Evolutionary conservation across 2,113 vertebrate genomes (phyloP), one percentile per base, ranked within the genome.

Genomic region (Colistium nudipinnis): DNA sequence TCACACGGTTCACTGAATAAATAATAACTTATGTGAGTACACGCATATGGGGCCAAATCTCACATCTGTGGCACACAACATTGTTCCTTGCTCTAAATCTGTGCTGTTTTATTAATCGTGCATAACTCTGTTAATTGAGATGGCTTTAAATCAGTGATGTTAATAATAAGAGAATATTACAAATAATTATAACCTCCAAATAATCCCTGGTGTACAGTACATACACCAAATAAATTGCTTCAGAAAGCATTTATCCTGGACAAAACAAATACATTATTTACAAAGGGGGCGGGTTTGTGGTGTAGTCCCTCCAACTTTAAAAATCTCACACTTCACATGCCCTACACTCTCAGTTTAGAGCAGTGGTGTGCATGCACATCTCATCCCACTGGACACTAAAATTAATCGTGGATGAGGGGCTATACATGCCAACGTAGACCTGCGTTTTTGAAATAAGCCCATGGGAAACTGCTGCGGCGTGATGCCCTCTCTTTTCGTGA

Each of bases 11-110:
- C 14, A 16, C 17, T 7, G 4, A 7, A 47, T 76, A 25, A 63
- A 39, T 16, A 39, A 12, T 56, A 54, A 59, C 31, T 60, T 11
- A 35, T 61, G 61, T 52, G 20, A 49, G 33, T 27, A 28, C n/a
- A 53, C 63, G 55, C 79, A 87, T 72, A 66, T 65, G 62, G 60
- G 24, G 17, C 25, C 22, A 45, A 76, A 67, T 63, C 33, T 67
- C 81, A 77, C 80, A 83, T 76, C 70, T 85, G 82, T 76, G 68
- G 44, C 62, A 47, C 49, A 69, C 72, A 20, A 76, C 69, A 36
- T 24, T 30, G 20, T 67, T 30, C 17, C 17, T 61, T 70, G 45
- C 38, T 65, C 38, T 65, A 39, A 55, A 65, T 72, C 31, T 38
- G 25, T 62, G 24, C 47, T 35, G 43, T 45, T 17, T 9, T 59